A percentile compares a stretch with the other conserved stretches of the same genome.
These are phyloP conservation scores for Pseudanteris insignis DNA, from an alignment of 2,888 invertebrate genomes.

Conservation along the genomic window DNA sequence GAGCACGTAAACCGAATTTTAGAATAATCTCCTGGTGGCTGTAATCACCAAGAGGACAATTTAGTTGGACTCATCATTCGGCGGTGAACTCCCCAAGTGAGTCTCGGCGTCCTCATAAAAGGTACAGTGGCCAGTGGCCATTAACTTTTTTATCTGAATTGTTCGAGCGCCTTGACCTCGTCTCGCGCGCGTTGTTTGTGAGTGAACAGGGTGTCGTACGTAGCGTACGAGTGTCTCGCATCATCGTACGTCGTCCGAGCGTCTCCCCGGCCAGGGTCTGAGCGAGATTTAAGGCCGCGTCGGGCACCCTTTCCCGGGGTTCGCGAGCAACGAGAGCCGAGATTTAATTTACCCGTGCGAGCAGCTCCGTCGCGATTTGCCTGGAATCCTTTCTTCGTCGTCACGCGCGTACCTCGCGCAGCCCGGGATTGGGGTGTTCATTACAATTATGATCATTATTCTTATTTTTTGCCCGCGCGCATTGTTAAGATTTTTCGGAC, in stretches of 20 bases:
- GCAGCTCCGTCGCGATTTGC: conserved; percentile 9
- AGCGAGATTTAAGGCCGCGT: conserved; percentile 52
- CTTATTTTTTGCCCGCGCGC: conserved; percentile 17
- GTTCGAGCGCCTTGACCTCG: conserved; percentile 19
- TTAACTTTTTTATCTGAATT: conserved; percentile 30
- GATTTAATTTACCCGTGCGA: conserved; percentile 10
- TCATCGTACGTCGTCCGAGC: conserved; percentile 41
- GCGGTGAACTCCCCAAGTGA: conserved; percentile 13
- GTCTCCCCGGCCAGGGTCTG: conserved; percentile 47
- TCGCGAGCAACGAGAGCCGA: background rate
- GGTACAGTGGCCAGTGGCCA: conserved; percentile 1
- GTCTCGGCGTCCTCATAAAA: conserved; percentile 9
- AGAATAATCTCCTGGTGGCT: too few species aligned
- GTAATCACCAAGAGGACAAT: conserved; percentile 8
- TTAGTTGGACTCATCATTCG: conserved; percentile 4
- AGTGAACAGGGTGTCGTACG: conserved; percentile 62
- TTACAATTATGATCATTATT: conserved; percentile 38
- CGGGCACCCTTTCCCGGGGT: conserved; percentile 43
- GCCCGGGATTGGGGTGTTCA: conserved; percentile 24
- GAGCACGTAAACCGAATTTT: too few species aligned
- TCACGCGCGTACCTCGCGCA: conserved; percentile 15
- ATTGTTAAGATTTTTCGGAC: conserved; percentile 37
- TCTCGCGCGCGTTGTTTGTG: conserved; percentile 58
- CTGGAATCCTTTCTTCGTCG: conserved; percentile 32
- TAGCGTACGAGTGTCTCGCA: conserved; percentile 44